Conservation (phyloP, 2,888 invertebrate species). For the Netelia melanura region DNA sequence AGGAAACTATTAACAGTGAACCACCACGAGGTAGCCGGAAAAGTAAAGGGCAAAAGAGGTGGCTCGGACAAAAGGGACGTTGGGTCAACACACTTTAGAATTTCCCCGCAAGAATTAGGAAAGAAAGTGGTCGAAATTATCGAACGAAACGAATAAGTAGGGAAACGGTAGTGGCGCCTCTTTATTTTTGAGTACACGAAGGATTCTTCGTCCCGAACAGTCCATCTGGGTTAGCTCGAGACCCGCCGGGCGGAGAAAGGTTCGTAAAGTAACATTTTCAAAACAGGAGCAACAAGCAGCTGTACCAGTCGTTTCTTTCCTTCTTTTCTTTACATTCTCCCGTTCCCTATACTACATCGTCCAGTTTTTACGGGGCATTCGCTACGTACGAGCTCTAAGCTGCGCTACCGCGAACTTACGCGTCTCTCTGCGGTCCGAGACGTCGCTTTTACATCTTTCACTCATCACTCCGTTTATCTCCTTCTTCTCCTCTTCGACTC, state of each 20-base stretch:
- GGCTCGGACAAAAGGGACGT: conserved; percentile 47
- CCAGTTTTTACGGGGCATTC: conserved; percentile 28
- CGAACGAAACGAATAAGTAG: not conserved
- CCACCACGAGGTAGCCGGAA: conserved; percentile 18
- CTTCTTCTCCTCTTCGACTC: conserved; percentile 60
- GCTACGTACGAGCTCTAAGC: conserved; percentile 15
- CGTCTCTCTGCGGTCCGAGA: conserved; percentile 39
- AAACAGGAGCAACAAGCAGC: conserved; percentile 69
- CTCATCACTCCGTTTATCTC: conserved; percentile 61
- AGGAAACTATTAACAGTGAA: conserved; percentile 37
- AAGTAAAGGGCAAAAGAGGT: conserved; percentile 31
- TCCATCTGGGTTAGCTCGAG: conserved; percentile 5
- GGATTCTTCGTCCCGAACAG: not conserved
- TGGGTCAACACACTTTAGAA: conserved; percentile 61
- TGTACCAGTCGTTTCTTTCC: conserved; percentile 53
- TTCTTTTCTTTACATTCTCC: conserved; percentile 44
- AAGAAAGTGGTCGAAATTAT: conserved; percentile 17
- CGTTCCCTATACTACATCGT: conserved; percentile 42
- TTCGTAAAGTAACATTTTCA: conserved; percentile 62
- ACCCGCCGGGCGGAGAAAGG: not conserved
- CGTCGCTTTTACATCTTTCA: conserved; percentile 60
- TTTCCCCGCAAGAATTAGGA: conserved; percentile 67
- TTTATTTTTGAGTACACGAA: not conserved
- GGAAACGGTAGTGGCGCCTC: conserved; percentile 54
- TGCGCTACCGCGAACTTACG: conserved; percentile 37